Conservation (phyloP, 2,113 vertebrate genomes). For the Rhinichthys klamathensis region DNA sequence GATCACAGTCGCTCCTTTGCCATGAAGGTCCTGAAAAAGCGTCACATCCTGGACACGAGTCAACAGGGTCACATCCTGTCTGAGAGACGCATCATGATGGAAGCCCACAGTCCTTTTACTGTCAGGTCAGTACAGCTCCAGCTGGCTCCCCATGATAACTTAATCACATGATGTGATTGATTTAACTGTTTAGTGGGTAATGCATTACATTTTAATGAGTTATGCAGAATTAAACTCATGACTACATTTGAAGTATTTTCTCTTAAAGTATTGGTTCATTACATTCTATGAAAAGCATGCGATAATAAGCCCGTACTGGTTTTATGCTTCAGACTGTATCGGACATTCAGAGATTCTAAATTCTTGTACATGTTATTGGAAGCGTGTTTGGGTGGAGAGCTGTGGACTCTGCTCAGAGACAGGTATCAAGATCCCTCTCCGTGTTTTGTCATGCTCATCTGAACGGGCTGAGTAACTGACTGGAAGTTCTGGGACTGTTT, state of each 20-base stretch:
- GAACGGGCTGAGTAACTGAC: neutral
- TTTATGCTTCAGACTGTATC: constrained; percentile 67
- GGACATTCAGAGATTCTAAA: constrained; percentile 74
- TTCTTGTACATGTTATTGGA: constrained; percentile 80
- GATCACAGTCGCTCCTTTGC: constrained; percentile 68
- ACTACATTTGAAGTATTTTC: too few species aligned
- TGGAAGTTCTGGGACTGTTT: neutral
- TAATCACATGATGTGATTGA: neutral
- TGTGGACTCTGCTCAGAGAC: constrained; percentile 76
- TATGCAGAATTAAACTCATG: neutral
- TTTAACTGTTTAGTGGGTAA: too few species aligned
- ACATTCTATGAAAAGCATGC: neutral
- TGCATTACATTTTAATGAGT: neutral
- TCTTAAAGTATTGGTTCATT: neutral
- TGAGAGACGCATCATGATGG: constrained; percentile 76
- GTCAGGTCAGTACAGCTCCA: constrained; percentile 63
- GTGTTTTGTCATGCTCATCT: neutral
- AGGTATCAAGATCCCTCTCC: constrained; percentile 55
- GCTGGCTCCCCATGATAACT: neutral
- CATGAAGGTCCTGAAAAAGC: constrained; percentile 75
- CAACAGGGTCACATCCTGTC: constrained; percentile 78
- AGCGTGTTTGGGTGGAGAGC: constrained; percentile 75
- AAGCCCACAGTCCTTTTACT: constrained; percentile 72
- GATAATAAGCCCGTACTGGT: neutral
- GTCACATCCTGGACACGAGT: constrained; percentile 75